A percentile compares a stretch with the other conserved stretches of the same genome.
These are phyloP conservation scores for Glaucidium brasilianum DNA, from an alignment of 2,113 vertebrate genomes.

Conservation along the genomic window DNA sequence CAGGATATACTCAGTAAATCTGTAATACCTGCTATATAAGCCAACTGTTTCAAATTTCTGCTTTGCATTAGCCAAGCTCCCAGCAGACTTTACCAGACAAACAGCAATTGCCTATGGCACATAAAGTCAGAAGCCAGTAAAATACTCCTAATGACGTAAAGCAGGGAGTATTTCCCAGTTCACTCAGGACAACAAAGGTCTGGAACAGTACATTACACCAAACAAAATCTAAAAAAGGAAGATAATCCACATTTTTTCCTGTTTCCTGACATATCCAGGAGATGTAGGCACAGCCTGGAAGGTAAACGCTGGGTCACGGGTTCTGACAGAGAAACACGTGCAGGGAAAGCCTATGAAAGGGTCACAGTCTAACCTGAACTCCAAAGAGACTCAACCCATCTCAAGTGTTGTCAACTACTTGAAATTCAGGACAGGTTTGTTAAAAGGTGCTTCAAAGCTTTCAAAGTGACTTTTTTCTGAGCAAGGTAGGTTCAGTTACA, in stretches of 20 bases:
- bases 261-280: not conserved
- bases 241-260: not conserved
- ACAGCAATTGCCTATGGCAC: not conserved
- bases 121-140: not conserved
- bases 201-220: not conserved
- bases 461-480: not conserved
- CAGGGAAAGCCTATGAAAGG: not conserved
- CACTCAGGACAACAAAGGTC: not conserved
- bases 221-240: not conserved
- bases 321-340: not conserved
- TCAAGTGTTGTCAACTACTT: constrained; percentile 10
- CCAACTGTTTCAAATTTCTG: not conserved
- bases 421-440: constrained; percentile 34
- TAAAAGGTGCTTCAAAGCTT: constrained; percentile 22
- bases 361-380: not conserved
- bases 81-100: not conserved
- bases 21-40: not conserved
- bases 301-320: not conserved
- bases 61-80: not conserved
- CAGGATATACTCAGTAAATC: not conserved
- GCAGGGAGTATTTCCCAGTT: not conserved
- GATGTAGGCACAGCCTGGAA: not conserved
- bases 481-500: not conserved
- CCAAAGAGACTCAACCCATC: not conserved
- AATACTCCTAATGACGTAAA: not conserved